These are phyloP conservation scores for Amphiprion ocellaris DNA, from an alignment of 2,113 vertebrate genomes.

Conservation along the genomic window DNA sequence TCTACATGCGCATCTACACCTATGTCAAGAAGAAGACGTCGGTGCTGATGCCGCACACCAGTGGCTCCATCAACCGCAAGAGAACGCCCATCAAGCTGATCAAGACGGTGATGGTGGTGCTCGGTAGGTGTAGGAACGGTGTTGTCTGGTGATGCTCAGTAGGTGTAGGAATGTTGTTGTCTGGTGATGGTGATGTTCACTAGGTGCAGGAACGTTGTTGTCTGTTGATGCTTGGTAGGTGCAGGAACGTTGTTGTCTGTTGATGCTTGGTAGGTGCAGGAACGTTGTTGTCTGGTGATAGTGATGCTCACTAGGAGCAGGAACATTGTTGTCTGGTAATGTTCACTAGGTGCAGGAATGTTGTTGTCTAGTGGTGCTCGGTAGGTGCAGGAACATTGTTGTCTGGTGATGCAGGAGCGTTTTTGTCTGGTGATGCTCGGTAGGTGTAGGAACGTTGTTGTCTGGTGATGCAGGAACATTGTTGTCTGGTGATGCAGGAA, in stretches of 20 bases:
- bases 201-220: slow-evolving; percentile 78
- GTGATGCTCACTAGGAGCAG: too few relatives aligned
- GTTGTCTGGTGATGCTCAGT: slow-evolving; percentile 90
- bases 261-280: too few relatives aligned
- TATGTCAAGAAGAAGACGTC: slow-evolving; percentile 95
- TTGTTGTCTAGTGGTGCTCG: slow-evolving; percentile 89
- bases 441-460: too few relatives aligned
- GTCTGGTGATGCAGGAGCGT: neutral
- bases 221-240: slow-evolving; percentile 93
- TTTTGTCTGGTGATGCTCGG: too few relatives aligned
- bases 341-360: slow-evolving; percentile 88
- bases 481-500: too few relatives aligned
- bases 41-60: slow-evolving; percentile 87
- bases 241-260: neutral
- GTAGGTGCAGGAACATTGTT: slow-evolving; percentile 79
- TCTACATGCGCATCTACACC: slow-evolving; percentile 94
- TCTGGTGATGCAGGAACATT: too few relatives aligned
- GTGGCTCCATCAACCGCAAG: slow-evolving; percentile 91
- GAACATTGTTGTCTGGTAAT: slow-evolving; percentile 82
- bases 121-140: slow-evolving; percentile 87
- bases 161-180: slow-evolving; percentile 69
- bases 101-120: slow-evolving; percentile 97
- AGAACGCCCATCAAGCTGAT: slow-evolving; percentile 96
- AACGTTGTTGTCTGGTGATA: too few relatives aligned
- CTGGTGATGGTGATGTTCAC: slow-evolving; percentile 94